Conservation (phyloP, 2,888 invertebrate genomes). For the Antheraea assamensis region DNA sequence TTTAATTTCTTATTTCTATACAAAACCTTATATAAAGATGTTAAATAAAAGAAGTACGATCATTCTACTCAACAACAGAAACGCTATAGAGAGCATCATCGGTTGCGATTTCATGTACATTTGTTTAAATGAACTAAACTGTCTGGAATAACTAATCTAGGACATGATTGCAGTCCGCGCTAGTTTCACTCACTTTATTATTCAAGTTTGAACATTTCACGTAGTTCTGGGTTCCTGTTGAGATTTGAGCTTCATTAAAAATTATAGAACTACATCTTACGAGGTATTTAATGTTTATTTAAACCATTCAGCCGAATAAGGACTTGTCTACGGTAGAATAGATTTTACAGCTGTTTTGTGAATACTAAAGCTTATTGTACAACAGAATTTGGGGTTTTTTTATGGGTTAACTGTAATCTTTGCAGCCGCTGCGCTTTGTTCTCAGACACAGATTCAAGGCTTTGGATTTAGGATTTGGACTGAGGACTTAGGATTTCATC, state of each 20-base stretch:
- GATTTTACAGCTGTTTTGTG: neutral
- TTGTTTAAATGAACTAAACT: neutral
- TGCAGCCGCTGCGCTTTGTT: too few relatives aligned
- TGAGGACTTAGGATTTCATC: too few relatives aligned
- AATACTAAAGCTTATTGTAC: neutral
- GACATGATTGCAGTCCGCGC: neutral
- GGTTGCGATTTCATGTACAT: neutral
- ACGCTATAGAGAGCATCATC: too few relatives aligned
- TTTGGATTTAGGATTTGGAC: too few relatives aligned
- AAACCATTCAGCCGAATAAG: neutral
- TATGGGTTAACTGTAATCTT: too few relatives aligned
- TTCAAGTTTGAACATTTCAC: slow-evolving; percentile 14
- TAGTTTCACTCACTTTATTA: slow-evolving; percentile 11
- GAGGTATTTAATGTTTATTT: slow-evolving; percentile 9
- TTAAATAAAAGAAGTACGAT: neutral
- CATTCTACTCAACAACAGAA: neutral
- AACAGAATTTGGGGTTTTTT: neutral
- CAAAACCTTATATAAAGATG: too few relatives aligned
- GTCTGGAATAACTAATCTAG: neutral
- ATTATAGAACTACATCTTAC: slow-evolving; percentile 7
- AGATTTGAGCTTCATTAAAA: slow-evolving; percentile 13
- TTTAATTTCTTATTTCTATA: too few relatives aligned
- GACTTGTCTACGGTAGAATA: neutral
- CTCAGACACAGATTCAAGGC: too few relatives aligned
- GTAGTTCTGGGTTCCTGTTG: neutral